Percentiles rank a stretch among this genome's conserved stretches.
These are phyloP conservation scores for Caerostris darwini DNA, from an alignment of 1,140 invertebrate genomes.

Conservation along the genomic window DNA sequence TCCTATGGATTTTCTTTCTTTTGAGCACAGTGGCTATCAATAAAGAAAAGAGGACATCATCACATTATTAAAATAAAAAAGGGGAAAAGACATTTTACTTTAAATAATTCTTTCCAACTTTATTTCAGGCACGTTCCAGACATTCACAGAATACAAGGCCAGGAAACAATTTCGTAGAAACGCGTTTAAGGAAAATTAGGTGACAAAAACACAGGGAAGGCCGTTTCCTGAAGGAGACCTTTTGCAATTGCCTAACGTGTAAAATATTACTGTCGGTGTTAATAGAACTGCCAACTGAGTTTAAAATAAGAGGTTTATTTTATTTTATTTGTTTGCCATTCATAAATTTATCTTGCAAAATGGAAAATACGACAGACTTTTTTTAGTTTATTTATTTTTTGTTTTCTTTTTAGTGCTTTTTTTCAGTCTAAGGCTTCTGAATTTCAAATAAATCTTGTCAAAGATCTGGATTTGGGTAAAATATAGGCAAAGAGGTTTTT, in stretches of 20 bases:
- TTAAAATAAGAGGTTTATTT: not conserved
- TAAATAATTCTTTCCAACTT: slow-evolving; percentile 3
- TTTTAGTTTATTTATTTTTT: not conserved
- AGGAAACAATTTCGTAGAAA: slow-evolving; percentile 59
- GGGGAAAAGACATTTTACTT: not conserved
- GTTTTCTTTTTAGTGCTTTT: not conserved
- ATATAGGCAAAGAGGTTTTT: not conserved
- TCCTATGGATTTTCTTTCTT: not conserved
- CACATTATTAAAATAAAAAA: slow-evolving; percentile 4
- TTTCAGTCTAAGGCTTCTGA: not conserved
- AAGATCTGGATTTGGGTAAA: not conserved
- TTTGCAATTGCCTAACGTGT: not conserved
- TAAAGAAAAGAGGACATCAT: slow-evolving; percentile 18
- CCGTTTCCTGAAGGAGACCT: not conserved
- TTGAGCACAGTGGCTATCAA: not conserved
- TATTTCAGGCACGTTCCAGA: slow-evolving; percentile 21
- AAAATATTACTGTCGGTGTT: slow-evolving; percentile 61
- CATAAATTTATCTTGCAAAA: not conserved
- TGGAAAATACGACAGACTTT: not conserved
- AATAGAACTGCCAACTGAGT: slow-evolving; percentile 53
- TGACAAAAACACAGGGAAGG: slow-evolving; percentile 49
- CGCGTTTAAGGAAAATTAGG: slow-evolving; percentile 71
- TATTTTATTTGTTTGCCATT: not conserved
- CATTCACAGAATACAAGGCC: slow-evolving; percentile 4
- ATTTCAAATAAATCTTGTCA: not conserved